phyloP scores from a whole-genome alignment of 2,113 vertebrate genomes.

The Mus spicilegus region DNA sequence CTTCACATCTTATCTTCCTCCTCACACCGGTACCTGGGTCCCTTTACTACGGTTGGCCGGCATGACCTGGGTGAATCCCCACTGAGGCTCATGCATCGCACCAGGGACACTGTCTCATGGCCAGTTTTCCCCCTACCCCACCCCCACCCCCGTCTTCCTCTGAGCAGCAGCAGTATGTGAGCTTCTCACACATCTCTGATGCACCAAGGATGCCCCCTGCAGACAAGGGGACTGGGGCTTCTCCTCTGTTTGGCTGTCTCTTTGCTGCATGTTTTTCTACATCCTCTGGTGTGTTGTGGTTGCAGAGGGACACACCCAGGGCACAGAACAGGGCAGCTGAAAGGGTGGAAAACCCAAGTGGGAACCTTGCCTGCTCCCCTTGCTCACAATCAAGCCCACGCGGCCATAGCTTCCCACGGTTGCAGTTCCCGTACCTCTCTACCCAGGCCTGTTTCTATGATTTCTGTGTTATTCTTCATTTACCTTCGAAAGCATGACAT shows the following conservation, averaged over 20 bases:
- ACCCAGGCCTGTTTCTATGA: not conserved
- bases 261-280: rapidly evolving
- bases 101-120: too few species aligned
- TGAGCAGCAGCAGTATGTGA: not conserved
- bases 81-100: not conserved
- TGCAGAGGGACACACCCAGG: not conserved
- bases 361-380: not conserved
- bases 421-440: rapidly evolving
- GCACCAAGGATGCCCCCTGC: not conserved
- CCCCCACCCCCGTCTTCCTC: not conserved
- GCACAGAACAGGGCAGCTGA: not conserved
- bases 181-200: not conserved
- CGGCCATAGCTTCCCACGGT: not conserved
- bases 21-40: too few species aligned
- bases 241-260: not conserved
- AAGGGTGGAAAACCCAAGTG: not conserved
- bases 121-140: too few species aligned
- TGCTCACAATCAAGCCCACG: too few species aligned
- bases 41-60: not conserved
- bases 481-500: too few species aligned
- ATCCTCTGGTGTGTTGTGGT: too few species aligned
- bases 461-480: not conserved
- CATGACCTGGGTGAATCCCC: not conserved
- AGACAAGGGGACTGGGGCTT: not conserved
- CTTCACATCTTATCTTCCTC: not conserved